Percentiles rank a stretch among this genome's conserved stretches.
phyloP scores from a whole-genome alignment of 2,113 vertebrate genomes.

The Hippolais icterina region DNA sequence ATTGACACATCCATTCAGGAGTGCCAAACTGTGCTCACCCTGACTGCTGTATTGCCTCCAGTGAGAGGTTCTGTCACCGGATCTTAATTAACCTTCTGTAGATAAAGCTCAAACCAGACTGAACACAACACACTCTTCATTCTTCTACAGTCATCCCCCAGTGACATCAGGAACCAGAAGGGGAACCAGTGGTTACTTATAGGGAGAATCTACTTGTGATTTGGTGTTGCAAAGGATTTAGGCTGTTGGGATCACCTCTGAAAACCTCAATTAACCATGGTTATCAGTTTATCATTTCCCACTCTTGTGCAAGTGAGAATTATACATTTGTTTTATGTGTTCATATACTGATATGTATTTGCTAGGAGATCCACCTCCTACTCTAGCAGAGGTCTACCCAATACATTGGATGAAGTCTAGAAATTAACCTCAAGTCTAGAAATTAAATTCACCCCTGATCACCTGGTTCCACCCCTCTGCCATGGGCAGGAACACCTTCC shows the following conservation, averaged over 20 bases:
- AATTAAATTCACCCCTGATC: not conserved
- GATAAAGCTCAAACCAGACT: not conserved
- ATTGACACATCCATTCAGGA: slow-evolving; percentile 27
- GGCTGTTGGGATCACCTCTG: not conserved
- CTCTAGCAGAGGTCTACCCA: not conserved
- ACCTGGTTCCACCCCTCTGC: fast-evolving
- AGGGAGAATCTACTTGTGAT: not conserved
- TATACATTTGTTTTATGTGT: not conserved
- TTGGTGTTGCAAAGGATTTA: not conserved
- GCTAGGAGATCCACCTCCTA: not conserved
- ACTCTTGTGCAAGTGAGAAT: not conserved
- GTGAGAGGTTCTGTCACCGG: not conserved
- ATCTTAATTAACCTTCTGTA: slow-evolving; percentile 35
- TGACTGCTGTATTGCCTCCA: not conserved
- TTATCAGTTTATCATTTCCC: not conserved
- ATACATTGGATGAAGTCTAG: not conserved
- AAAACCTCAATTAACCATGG: not conserved
- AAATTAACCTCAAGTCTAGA: not conserved
- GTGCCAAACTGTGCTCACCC: not conserved
- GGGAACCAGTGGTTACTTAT: not conserved
- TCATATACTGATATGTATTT: not conserved
- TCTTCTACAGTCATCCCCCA: not conserved
- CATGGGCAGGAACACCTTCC: not conserved
- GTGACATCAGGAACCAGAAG: not conserved
- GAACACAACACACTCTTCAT: not conserved